Base-by-base conservation (phyloP, 2,113 vertebrate genomes). In the Leucopsar rothschildi region DNA sequence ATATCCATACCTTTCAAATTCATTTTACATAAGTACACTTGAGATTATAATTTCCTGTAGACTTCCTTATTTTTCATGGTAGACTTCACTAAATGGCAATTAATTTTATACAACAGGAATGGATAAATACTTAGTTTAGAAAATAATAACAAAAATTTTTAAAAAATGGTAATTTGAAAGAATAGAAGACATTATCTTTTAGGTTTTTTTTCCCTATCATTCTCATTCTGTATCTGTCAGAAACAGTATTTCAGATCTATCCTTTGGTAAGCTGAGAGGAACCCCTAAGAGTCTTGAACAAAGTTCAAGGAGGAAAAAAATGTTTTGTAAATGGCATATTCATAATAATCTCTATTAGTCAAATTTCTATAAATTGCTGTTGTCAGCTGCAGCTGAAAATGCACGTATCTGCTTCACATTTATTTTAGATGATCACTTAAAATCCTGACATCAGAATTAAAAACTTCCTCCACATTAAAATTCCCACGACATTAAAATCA, bases 131-230 rank as follows among this genome's bases (percentile, higher is more conserved):
- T 45, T 72, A 40, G 11, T 64, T 57, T 47, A 18, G 18, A 84
- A 84, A 87, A 78, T 11, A 78, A 42, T n/a, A 28, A 17, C 4
- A 52, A 75, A 3, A 70, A 70, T 4, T 0, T 39, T 39, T 39
- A 9, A 76, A 60, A 76, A 31, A 22, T 2, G 1, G 1, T 47
- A 28, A 59, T 64, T 50, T n/a, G 11, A 65, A 40, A 45, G 22
- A 82, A 15, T 44, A 60, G 81, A 84, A 39, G 10, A 28, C 16
- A 55, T 7, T 4, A n/a, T 25, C 3, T 78, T 73, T 44, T 24
- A 57, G 6, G 4, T 0, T 0, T 15, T 66, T 76, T 64, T 28
- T 5, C 2, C 15, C 25, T 69, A 16, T n/a, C 2, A 19, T 69
- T 88, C 20, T 72, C 23, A 55, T 56, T 79, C 9, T 53, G 5